A percentile compares a stretch with the other conserved stretches of the same genome.
Evolutionary conservation across 2,888 invertebrate genomes (phyloP).

Genomic region (Baronia brevicornis): DNA sequence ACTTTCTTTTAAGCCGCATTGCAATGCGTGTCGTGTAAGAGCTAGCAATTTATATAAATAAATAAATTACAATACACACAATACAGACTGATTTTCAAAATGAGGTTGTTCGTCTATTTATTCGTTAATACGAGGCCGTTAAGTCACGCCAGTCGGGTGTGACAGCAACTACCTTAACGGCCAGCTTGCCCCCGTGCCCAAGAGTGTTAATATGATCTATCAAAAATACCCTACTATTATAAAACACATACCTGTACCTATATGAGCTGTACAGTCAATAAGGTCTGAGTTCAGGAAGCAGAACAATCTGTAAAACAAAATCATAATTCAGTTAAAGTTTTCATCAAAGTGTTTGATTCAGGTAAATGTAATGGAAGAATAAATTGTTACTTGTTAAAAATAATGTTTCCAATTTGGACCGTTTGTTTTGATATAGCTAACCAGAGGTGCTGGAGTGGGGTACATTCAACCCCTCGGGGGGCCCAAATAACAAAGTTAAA

Average conservation of each 20-base stretch:
- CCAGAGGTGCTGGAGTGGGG: slow-evolving; percentile 3
- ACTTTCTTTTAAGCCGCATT: too few species aligned
- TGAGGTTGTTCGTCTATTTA: too few species aligned
- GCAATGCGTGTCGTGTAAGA: too few species aligned
- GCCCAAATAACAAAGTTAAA: slow-evolving; percentile 45
- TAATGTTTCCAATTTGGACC: slow-evolving; percentile 41
- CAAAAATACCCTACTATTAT: background rate
- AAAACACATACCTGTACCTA: slow-evolving; percentile 11
- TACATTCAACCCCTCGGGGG: slow-evolving; percentile 38
- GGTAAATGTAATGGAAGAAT: background rate
- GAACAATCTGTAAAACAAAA: slow-evolving; percentile 14
- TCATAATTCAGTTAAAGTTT: slow-evolving; percentile 9
- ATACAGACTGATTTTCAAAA: too few species aligned
- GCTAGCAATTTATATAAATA: too few species aligned
- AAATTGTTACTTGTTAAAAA: slow-evolving; percentile 26
- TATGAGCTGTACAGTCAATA: slow-evolving; percentile 3
- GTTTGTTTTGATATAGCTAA: slow-evolving; percentile 38
- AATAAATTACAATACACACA: too few species aligned
- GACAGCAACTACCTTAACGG: too few species aligned
- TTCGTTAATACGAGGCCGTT: too few species aligned
- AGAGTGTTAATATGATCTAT: too few species aligned
- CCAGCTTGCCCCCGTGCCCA: too few species aligned
- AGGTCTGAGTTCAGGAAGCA: slow-evolving; percentile 9
- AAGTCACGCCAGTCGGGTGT: too few species aligned
- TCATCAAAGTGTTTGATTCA: slow-evolving; percentile 4